Base-by-base conservation (phyloP, 1,140 invertebrate genomes). In the Battus philenor region DNA sequence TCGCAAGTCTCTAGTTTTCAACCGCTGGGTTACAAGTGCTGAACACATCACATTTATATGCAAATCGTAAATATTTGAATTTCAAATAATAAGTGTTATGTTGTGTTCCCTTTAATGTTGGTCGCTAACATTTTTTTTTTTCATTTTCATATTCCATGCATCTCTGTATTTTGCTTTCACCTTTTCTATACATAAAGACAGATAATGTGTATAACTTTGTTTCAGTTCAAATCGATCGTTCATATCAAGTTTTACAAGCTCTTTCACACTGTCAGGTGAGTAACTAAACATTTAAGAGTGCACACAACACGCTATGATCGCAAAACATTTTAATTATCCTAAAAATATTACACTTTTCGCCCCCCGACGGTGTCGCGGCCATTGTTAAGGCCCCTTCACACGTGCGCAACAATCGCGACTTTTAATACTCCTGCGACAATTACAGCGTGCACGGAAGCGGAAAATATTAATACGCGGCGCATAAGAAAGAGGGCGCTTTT, bases 371-470 rank as follows among this genome's bases (percentile, higher is more conserved):
- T 47, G 45, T 41, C 16, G 27, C 9, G 24, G 12, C 33, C 30
- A 43, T 51, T 51, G 30, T 47, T 48, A 41, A 29, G 46, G 41
- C 45, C 56, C 48, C 54, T 31, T n/a, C 38, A 50, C 61, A 75
- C 68, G 70, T 74, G 70, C 60, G 54, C 48, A 51, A 67, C 58
- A 60, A 64, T 60, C 48, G 49, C 56, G 59, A 73, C 62, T 75
- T 80, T 80, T 77, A 80, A 77, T 80, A 77, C 68, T 44, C 38
- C 49, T 50, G 41, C 66, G 60, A 80, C 76, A 80, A 77, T 80
- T 80, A 77, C 57, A 51, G 61, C 54, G 71, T 59, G 63, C 72
- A 71, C 51, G 70, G 68, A 53, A 65, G 61, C 63, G 73, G 69
- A 74, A 77, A 71, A 73, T 77, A 80, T 79, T 76, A 69, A 72